phyloP scores from a whole-genome alignment of 2,113 vertebrate genomes.

The Microcebus tavaratra region DNA sequence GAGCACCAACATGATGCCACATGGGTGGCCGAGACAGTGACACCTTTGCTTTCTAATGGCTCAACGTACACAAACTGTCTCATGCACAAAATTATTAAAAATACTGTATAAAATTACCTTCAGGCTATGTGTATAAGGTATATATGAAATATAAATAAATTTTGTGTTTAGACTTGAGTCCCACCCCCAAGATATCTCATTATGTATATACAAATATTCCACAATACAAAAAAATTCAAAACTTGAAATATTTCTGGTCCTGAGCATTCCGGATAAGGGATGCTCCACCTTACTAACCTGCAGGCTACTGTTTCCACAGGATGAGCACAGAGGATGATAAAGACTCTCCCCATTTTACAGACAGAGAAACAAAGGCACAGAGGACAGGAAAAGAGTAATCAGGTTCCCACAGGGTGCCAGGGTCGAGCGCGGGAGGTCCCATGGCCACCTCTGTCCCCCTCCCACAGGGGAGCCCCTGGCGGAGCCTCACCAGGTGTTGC shows the following conservation, averaged over 20 bases:
- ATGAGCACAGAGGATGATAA: background rate
- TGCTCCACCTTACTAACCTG: background rate
- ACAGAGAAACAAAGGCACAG: background rate
- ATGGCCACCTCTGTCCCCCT: rapidly evolving
- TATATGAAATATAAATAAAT: background rate
- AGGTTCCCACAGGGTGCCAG: rapidly evolving
- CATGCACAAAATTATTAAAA: background rate
- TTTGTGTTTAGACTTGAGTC: background rate
- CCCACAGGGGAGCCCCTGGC: rapidly evolving
- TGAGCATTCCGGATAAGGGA: background rate
- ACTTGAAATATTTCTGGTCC: no score
- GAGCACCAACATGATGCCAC: background rate
- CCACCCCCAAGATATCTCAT: background rate
- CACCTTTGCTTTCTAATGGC: background rate
- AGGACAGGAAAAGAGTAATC: background rate
- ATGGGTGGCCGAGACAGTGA: background rate
- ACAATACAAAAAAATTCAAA: background rate
- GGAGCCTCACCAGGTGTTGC: slow-evolving; percentile 94
- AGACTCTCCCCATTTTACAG: background rate
- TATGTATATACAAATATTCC: background rate
- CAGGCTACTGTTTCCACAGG: rapidly evolving
- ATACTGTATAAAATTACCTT: background rate
- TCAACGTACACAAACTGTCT: background rate
- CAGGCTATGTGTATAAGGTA: background rate
- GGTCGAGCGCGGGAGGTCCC: background rate